Evolutionary conservation across 2,797 vertebrate genomes (phyloP).

Genomic region (Danio tinwini): DNA sequence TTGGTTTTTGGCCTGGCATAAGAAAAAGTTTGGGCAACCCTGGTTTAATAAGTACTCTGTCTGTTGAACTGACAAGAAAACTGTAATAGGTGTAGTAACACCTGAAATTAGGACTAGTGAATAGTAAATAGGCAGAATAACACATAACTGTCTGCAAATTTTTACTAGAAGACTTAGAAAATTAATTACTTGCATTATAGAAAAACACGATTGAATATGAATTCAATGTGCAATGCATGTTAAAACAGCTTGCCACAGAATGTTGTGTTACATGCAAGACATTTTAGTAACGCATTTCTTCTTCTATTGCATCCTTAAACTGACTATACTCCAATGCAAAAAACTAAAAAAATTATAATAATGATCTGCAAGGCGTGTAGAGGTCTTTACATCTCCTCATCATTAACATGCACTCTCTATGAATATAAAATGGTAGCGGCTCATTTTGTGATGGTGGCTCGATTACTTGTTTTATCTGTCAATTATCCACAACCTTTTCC

Average conservation of each 20-base stretch:
- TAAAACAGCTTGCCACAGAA: constrained; percentile 6
- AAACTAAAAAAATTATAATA: not conserved
- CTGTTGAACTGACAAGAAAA: not conserved
- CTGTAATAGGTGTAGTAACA: not conserved
- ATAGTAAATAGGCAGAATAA: not conserved
- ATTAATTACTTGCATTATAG: not conserved
- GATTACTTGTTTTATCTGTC: not conserved
- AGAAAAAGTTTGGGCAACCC: too few species aligned
- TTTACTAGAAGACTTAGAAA: not conserved
- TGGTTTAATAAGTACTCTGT: not conserved
- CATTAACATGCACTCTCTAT: not conserved
- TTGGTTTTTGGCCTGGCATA: too few species aligned
- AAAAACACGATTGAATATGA: not conserved
- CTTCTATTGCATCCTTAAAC: constrained; percentile 7
- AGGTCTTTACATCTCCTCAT: not conserved
- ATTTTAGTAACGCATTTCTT: constrained; percentile 16
- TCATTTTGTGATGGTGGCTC: constrained; percentile 12
- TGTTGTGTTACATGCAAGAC: constrained; percentile 29
- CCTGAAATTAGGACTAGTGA: not conserved
- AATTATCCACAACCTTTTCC: not conserved
- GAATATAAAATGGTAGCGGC: constrained; percentile 27
- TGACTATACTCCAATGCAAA: not conserved
- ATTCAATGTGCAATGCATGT: not conserved
- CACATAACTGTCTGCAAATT: not conserved
- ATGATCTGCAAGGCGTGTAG: not conserved